Base-by-base conservation (phyloP, 2,113 vertebrate genomes). In the Periophthalmodon schlosseri region DNA sequence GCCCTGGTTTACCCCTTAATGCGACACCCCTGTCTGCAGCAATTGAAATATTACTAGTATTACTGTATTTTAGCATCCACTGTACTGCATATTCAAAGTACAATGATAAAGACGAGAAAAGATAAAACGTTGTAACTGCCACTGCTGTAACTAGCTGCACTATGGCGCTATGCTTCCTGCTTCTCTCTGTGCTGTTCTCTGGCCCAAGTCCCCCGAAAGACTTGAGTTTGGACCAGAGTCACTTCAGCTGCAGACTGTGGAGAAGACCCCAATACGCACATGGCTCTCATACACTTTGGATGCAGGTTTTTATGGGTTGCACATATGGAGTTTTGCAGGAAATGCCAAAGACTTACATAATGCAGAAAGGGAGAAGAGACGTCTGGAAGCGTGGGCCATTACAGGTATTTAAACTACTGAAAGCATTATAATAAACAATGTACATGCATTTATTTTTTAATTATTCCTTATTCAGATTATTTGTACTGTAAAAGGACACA, bases 81-180 rank as follows among this genome's bases (percentile, higher is more conserved):
- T 34, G 7, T 34, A 2, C 8, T 44, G 34, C 79, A 87, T 87
- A 90, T 68, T 65, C 81, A 92, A 91, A 92, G 76, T 34, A 54
- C 18, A n/a, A 0, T 20, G 52, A 69, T 21, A 21, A 64, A 54
- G 36, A 6, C 12, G 65, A 67, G 60, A n/a, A 68, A 57, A 85
- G 88, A 92, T 86, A 88, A 76, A 66, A 78, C 20, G 2, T 1
- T 5, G 9, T 2, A n/a, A n/a, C 64, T 56, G n/a, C 34, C 36
- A 34, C 15, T 36, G 24, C 56, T 65, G 23, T 24, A 20, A 49
- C 67, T 68, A 49, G 60, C 65, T 44, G 68, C 72, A 75, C 82
- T n/a, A 85, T 85, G 88, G 87, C 69, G 74, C 74, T 33, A 69
- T 81, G 81, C 76, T 71, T 85, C 75, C 77, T 90, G 70, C 81